Base-by-base conservation (phyloP, 2,797 vertebrate genomes). In the Galaxias olidus region DNA sequence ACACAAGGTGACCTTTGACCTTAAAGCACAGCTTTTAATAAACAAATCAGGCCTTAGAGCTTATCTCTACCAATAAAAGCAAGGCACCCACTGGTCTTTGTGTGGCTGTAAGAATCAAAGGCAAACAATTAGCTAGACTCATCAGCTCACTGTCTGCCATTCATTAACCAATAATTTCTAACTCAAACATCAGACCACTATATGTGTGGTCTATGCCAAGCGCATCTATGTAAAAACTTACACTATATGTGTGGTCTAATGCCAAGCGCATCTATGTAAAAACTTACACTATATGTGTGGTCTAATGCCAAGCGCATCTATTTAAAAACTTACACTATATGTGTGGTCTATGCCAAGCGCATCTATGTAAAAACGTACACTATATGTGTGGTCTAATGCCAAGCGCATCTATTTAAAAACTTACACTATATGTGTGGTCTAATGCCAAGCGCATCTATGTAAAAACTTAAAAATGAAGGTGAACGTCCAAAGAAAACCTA, bases 41-140 rank as follows among this genome's bases (percentile, higher is more conserved):
- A 86, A 86, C 83, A 79, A 76, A 72, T 82, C 76, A 77, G 74
- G 79, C 76, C 75, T 84, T 53, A 0, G 58, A 81, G 85, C 84
- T 86, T 78, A 82, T 77, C 58, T 71, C 77, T 82, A 86, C 76
- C 84, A 83, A 73, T 88, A 82, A 83, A n/a, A 64, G 70, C 69
- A 13, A 44, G 49, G 64, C 72, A 48, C 71, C 77, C 72, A 50
- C 10, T 11, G 20, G 56, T 69, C 66, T 84, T 87, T 88, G 77
- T 87, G 80, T n/a, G 48, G 68, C 70, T 79, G 48, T 76, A 83
- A 72, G 73, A 78, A 72, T 80, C 81, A 84, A 86, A 79, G 68
- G 76, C 68, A 73, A 75, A 85, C 75, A 82, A 86, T 89, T 87
- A 84, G 84, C 80, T n/a, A 70, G 1, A 76, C 82, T 80, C 76